Evolutionary conservation across 2,888 invertebrate genomes (phyloP).

Genomic region (Piscicola geometra): DNA sequence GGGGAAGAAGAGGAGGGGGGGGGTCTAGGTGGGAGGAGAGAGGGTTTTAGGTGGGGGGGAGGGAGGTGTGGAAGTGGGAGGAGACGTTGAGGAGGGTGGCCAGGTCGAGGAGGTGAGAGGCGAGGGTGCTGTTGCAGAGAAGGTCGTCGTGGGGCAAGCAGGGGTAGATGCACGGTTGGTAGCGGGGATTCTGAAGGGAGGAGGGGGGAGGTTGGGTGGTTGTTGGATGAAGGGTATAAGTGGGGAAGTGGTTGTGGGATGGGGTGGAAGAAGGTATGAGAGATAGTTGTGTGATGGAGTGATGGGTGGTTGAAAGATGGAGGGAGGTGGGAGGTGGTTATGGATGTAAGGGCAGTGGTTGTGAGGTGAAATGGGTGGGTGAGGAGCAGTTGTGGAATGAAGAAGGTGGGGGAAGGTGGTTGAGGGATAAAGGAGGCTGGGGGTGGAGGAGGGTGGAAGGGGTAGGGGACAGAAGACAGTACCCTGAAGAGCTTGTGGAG

Average conservation of each 20-base stretch:
- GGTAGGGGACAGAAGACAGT: conserved; percentile 59
- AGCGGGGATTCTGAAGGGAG: conserved; percentile 67
- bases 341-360: neutral
- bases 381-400: too few relatives aligned
- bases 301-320: neutral
- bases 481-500: conserved; percentile 74
- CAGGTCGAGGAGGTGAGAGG: conserved; percentile 70
- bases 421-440: conserved; percentile 78
- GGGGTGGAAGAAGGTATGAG: too few relatives aligned
- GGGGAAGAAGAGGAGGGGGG: too few relatives aligned
- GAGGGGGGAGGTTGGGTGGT: neutral
- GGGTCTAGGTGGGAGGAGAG: too few relatives aligned
- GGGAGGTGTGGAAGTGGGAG: conserved; percentile 64
- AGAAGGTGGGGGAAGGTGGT: conserved; percentile 76
- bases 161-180: conserved; percentile 79
- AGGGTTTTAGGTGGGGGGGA: neutral
- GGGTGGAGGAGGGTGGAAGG: conserved; percentile 79
- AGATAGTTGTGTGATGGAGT: too few relatives aligned
- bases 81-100: conserved; percentile 78
- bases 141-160: conserved; percentile 79
- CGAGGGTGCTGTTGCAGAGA: conserved; percentile 73
- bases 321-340: neutral
- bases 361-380: too few relatives aligned
- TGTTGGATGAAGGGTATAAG: neutral
- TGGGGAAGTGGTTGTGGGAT: too few relatives aligned